Evolutionary conservation across 2,113 vertebrate species (phyloP).

Genomic region (Perognathus longimembris): DNA sequence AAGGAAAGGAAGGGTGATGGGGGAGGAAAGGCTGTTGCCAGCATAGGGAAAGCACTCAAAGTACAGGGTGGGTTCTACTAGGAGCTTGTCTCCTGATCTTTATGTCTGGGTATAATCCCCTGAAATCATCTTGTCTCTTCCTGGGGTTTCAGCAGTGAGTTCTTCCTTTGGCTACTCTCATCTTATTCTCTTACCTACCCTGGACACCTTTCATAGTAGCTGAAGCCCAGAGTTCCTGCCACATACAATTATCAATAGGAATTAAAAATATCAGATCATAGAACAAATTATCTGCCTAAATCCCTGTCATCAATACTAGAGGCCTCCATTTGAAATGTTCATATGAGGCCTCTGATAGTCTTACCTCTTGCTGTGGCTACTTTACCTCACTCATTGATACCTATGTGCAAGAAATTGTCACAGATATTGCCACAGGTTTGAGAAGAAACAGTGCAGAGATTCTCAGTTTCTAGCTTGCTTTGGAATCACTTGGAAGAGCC

Average conservation of each 20-base stretch:
- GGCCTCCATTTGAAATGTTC: neutral
- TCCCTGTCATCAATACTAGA: neutral
- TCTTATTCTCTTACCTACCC: neutral
- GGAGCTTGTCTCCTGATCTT: neutral
- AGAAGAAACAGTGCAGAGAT: neutral
- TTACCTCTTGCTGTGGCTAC: neutral
- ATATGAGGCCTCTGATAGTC: neutral
- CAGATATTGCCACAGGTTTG: neutral
- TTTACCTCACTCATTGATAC: neutral
- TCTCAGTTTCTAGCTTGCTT: neutral
- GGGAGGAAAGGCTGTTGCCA: neutral
- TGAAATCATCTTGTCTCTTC: neutral
- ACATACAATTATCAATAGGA: neutral
- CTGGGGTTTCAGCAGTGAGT: neutral
- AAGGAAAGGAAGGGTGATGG: neutral
- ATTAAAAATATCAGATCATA: constrained; percentile 22
- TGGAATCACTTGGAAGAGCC: neutral
- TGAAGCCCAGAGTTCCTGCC: neutral
- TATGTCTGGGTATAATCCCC: neutral
- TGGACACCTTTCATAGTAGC: neutral
- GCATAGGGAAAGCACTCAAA: neutral
- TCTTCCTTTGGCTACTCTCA: constrained; percentile 15
- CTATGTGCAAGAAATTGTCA: neutral
- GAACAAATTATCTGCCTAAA: constrained; percentile 1
- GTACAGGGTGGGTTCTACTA: neutral